A percentile compares a stretch with the other conserved stretches of the same genome.
These are phyloP conservation scores for Felis chaus DNA, from an alignment of 2,113 vertebrate species.

Conservation along the genomic window DNA sequence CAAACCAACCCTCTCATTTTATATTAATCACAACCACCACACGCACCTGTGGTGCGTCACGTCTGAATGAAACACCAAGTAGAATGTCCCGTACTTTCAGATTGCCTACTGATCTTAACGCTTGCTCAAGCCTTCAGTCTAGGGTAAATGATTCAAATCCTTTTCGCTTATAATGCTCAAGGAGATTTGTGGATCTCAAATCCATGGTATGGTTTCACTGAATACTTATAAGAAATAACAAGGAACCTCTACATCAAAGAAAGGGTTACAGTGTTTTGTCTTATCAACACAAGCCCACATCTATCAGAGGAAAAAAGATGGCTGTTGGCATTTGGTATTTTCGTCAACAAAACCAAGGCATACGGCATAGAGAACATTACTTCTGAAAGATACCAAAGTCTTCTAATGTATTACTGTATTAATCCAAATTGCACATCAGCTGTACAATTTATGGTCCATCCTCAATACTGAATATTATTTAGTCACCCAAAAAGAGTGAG, in stretches of 20 bases:
- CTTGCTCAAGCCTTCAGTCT: background rate
- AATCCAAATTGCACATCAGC: background rate
- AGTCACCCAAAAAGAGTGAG: constrained; percentile 4
- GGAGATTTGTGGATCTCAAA: background rate
- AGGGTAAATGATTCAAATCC: background rate
- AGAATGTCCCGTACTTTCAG: constrained; percentile 18
- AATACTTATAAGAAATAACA: background rate
- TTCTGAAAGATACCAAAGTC: background rate
- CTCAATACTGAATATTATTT: background rate
- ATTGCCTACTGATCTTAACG: background rate
- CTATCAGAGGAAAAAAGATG: background rate
- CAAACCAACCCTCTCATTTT: constrained; percentile 44
- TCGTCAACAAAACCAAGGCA: background rate
- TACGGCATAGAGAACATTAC: background rate
- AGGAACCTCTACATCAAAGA: background rate
- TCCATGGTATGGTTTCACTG: background rate
- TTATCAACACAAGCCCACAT: background rate
- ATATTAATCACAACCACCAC: background rate
- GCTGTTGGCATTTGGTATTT: background rate
- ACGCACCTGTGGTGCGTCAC: background rate
- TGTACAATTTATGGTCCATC: background rate
- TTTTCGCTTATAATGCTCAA: constrained; percentile 22
- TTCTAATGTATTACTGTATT: background rate
- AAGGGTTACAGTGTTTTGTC: background rate
- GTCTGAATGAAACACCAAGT: background rate